These are phyloP conservation scores for Rutilus rutilus DNA, from an alignment of 2,113 vertebrate species.

Conservation along the genomic window DNA sequence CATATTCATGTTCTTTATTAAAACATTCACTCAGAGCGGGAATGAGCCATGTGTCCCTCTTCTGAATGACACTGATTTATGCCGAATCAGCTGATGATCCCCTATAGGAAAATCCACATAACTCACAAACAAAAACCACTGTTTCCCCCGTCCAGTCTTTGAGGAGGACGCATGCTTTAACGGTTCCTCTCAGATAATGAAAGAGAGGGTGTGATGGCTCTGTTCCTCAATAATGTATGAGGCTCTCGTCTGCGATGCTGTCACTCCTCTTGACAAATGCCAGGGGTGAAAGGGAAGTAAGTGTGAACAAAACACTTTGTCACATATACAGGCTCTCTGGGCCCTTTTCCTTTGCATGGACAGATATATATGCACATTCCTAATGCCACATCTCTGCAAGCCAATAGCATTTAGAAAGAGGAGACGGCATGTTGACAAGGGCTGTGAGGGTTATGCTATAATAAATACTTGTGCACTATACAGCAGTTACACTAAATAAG, in stretches of 20 bases:
- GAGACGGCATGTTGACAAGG: background rate
- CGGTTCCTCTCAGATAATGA: constrained; percentile 48
- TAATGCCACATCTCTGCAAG: constrained; percentile 1
- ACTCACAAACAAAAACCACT: background rate
- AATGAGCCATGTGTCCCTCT: background rate
- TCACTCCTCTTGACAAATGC: constrained; percentile 66
- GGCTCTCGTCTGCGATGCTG: constrained; percentile 59
- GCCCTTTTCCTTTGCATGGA: background rate
- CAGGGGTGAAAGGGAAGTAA: constrained; percentile 62
- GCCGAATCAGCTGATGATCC: background rate
- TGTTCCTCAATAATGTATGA: constrained; percentile 70
- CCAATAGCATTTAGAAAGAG: background rate
- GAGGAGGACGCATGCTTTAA: constrained; percentile 18
- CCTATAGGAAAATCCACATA: background rate
- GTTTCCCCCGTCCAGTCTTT: constrained; percentile 20
- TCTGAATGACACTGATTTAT: background rate
- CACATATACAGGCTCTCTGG: constrained; percentile 25
- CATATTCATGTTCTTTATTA: too few relatives aligned
- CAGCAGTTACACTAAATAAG: background rate
- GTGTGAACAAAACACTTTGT: constrained; percentile 49
- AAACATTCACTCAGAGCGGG: too few relatives aligned
- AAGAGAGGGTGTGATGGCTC: constrained; percentile 38
- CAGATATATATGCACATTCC: constrained; percentile 5
- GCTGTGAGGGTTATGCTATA: background rate
- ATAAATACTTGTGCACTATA: background rate